Evolutionary conservation across 2,797 vertebrate species (phyloP).

Genomic region (Molossus alvarezi): DNA sequence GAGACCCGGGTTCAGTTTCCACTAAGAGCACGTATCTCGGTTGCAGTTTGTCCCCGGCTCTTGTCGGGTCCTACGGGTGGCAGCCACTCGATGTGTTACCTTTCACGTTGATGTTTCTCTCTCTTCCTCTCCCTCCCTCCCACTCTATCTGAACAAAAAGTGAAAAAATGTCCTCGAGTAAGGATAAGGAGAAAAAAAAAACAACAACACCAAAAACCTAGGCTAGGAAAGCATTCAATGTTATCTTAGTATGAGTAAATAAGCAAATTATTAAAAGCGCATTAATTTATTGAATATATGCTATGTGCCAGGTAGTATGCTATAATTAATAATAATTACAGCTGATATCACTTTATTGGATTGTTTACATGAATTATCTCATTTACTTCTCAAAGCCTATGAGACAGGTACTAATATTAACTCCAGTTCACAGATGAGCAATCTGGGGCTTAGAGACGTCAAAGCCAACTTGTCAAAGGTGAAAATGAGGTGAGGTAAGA

Average conservation of each 20-base stretch:
- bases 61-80: no score
- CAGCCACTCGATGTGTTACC: no score
- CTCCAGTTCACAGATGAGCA: not conserved
- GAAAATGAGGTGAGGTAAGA: not conserved
- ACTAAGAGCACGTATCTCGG: no score
- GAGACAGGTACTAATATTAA: not conserved
- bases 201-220: not conserved
- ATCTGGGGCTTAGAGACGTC: not conserved
- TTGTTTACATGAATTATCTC: not conserved
- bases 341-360: not conserved
- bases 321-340: not conserved
- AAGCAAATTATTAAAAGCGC: conserved; percentile 42
- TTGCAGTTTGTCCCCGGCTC: no score
- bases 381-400: not conserved
- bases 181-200: no score
- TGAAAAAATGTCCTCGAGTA: no score
- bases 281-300: conserved; percentile 1
- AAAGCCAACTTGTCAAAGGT: conserved; percentile 4
- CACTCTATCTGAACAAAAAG: no score
- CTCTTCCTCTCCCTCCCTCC: no score
- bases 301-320: not conserved
- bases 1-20: no score
- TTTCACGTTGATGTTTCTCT: no score
- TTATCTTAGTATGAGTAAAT: not conserved
- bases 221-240: not conserved